phyloP scores from a whole-genome alignment of 2,888 invertebrate species.

The Atethmia centrago region DNA sequence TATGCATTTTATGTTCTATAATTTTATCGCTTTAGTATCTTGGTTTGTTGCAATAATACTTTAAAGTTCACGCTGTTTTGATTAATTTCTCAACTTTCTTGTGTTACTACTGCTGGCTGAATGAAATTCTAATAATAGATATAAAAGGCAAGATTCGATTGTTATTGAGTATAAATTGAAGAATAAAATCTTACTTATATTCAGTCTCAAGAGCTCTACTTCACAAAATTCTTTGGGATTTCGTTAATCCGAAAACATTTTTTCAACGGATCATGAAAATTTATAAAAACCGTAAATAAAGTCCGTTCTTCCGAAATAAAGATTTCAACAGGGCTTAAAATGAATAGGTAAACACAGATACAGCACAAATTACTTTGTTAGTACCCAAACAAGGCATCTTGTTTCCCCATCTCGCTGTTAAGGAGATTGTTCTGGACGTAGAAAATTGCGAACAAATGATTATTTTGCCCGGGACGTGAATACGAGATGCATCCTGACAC shows the following conservation, averaged over 20 bases:
- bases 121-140: neutral
- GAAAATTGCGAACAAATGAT: constrained; percentile 62
- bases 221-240: neutral
- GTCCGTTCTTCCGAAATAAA: constrained; percentile 12
- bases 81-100: neutral
- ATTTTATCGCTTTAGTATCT: constrained; percentile 27
- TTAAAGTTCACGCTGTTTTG: too few relatives aligned
- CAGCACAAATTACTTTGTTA: constrained; percentile 48
- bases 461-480: constrained; percentile 45
- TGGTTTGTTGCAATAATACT: constrained; percentile 10
- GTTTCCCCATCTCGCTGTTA: constrained; percentile 43
- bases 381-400: constrained; percentile 41
- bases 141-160: neutral
- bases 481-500: constrained; percentile 44
- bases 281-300: too few relatives aligned
- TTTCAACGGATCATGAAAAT: neutral
- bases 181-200: too few relatives aligned
- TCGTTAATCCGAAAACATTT: neutral
- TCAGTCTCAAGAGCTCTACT: too few relatives aligned
- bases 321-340: neutral
- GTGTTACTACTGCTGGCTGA: neutral
- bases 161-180: neutral
- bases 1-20: constrained; percentile 38
- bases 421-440: constrained; percentile 55
- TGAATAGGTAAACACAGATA: constrained; percentile 6